phyloP scores from a whole-genome alignment of 2,888 invertebrate species.

The Campoletis raptor region DNA sequence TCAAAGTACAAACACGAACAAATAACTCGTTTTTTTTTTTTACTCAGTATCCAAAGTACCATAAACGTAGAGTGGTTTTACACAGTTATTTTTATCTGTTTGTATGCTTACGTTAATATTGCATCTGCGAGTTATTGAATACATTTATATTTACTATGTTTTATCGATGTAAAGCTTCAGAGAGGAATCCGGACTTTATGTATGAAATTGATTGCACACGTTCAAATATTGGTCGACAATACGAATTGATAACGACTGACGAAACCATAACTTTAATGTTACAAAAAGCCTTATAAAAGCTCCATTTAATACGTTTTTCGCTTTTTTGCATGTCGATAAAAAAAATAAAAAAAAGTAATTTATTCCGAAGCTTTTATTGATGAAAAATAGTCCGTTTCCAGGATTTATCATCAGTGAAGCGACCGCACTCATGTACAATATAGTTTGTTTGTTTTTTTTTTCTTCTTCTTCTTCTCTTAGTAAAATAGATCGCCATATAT shows the following conservation, averaged over 20 bases:
- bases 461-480: not conserved
- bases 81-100: not conserved
- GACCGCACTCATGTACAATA: not conserved
- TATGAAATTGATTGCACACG: not conserved
- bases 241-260: not conserved
- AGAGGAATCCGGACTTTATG: not conserved
- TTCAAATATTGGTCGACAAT: not conserved
- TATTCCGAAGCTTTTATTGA: not conserved
- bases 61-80: not conserved
- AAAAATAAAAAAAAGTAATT: constrained; percentile 6
- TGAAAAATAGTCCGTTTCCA: constrained; percentile 30
- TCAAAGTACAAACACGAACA: not conserved
- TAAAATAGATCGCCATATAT: constrained; percentile 17
- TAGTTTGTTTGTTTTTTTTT: not conserved
- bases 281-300: not conserved
- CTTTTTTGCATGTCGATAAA: not conserved
- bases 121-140: not conserved
- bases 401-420: constrained; percentile 52
- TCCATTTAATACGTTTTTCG: not conserved
- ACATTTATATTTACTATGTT: not conserved
- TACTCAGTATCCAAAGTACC: not conserved
- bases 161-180: not conserved
- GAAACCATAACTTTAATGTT: not conserved
- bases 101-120: not conserved
- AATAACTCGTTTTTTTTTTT: constrained; percentile 23